phyloP scores from a whole-genome alignment of 2,888 invertebrate species.

The Ochropleura plecta region DNA sequence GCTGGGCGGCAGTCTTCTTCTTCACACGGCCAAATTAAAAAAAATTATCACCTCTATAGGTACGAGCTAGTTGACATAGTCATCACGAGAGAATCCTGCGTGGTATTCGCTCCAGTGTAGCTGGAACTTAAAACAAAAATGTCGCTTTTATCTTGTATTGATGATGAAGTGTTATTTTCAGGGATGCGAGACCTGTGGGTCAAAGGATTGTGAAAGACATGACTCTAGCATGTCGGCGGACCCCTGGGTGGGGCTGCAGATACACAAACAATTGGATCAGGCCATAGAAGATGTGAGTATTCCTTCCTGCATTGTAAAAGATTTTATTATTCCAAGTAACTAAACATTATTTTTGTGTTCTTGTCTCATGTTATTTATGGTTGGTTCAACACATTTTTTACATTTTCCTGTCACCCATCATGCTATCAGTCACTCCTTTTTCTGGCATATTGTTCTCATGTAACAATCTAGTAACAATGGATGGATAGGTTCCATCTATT shows the following conservation, averaged over 20 bases:
- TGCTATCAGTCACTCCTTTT: background rate
- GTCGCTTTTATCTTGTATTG: background rate
- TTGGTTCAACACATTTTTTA: background rate
- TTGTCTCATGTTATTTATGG: background rate
- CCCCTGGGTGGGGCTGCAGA: constrained; percentile 92
- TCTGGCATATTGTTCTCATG: background rate
- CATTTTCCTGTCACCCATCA: background rate
- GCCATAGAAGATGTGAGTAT: constrained; percentile 93
- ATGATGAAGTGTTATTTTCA: constrained; percentile 56
- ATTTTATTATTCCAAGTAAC: background rate
- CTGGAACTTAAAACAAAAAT: background rate
- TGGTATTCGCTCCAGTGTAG: background rate
- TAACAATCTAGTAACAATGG: no score
- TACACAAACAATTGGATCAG: constrained; percentile 93
- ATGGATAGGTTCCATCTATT: background rate
- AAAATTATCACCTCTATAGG: no score
- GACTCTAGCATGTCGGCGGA: constrained; percentile 85
- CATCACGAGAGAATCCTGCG: background rate
- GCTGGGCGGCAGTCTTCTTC: no score
- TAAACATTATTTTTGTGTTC: background rate
- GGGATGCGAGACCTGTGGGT: constrained; percentile 91
- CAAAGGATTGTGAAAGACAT: constrained; percentile 90
- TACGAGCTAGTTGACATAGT: no score
- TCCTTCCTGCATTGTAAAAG: background rate
- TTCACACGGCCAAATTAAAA: no score